These are phyloP conservation scores for Sphinx pinastri DNA, from an alignment of 2,888 invertebrate genomes.

Conservation along the genomic window DNA sequence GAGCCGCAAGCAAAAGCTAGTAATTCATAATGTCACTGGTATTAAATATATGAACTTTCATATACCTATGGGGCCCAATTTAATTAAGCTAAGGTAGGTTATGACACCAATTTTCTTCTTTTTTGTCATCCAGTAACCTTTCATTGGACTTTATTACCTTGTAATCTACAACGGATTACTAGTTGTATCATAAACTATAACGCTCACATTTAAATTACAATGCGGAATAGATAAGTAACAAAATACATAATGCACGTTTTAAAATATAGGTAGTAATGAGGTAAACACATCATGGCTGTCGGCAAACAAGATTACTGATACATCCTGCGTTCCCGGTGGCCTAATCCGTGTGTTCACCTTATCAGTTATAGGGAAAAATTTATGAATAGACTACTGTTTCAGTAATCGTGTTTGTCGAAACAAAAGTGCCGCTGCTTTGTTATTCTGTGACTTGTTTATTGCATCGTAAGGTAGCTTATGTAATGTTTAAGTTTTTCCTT, in stretches of 20 bases:
- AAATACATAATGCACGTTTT: conserved; percentile 30
- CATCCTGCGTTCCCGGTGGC: conserved; percentile 81
- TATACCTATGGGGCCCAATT: too few species aligned
- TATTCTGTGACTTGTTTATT: conserved; percentile 28
- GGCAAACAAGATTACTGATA: conserved; percentile 72
- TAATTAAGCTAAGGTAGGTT: too few species aligned
- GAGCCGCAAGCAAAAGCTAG: too few species aligned
- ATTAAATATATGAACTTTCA: too few species aligned
- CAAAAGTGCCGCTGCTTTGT: conserved; percentile 57
- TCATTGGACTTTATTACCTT: too few species aligned
- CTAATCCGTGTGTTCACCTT: conserved; percentile 66
- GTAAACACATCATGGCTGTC: conserved; percentile 54
- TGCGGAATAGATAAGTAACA: conserved; percentile 11
- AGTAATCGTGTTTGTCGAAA: conserved; percentile 53
- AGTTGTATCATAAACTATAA: too few species aligned
- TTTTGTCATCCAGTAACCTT: too few species aligned
- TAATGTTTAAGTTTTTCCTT: too few species aligned
- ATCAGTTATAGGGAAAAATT: conserved; percentile 51
- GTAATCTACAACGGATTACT: too few species aligned
- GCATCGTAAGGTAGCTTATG: not conserved
- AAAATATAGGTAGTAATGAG: conserved; percentile 50
- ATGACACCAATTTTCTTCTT: too few species aligned
- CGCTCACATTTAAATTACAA: not conserved
- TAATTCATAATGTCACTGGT: too few species aligned
- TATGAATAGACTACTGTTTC: conserved; percentile 44